Percentiles rank a stretch among this genome's conserved stretches.
Conservation (phyloP, 2,113 vertebrate genomes). For the Notarius quadriscutis region DNA sequence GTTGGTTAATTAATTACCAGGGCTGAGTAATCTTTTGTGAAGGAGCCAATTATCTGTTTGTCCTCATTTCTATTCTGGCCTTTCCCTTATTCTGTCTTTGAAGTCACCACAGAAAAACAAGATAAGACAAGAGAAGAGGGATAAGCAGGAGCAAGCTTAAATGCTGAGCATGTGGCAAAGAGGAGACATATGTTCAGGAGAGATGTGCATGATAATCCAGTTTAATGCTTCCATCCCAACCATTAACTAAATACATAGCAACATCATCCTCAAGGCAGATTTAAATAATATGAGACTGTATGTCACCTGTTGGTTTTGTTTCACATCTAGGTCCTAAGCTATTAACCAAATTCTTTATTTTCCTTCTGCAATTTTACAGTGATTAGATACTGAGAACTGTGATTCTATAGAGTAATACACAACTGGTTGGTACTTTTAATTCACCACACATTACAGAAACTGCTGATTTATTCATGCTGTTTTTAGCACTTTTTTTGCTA, state of each 20-base stretch:
- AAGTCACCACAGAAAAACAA: slow-evolving; percentile 8
- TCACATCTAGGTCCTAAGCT: not conserved
- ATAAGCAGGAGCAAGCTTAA: slow-evolving; percentile 9
- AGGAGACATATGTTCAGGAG: slow-evolving; percentile 22
- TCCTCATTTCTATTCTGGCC: slow-evolving; percentile 62
- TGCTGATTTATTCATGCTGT: slow-evolving; percentile 39
- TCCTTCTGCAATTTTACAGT: not conserved
- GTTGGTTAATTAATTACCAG: slow-evolving; percentile 55
- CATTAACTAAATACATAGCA: slow-evolving; percentile 12
- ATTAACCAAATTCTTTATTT: not conserved
- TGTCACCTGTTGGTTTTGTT: not conserved
- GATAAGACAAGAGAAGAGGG: slow-evolving; percentile 29
- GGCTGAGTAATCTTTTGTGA: slow-evolving; percentile 60
- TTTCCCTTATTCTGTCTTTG: slow-evolving; percentile 50
- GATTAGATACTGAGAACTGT: slow-evolving; percentile 10
- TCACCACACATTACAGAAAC: slow-evolving; percentile 39
- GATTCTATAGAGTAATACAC: slow-evolving; percentile 11
- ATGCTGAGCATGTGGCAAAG: slow-evolving; percentile 22
- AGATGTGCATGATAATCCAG: slow-evolving; percentile 37
- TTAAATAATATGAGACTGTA: not conserved
- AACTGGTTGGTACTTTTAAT: slow-evolving; percentile 27
- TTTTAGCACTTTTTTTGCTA: slow-evolving; percentile 28
- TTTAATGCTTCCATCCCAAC: slow-evolving; percentile 25
- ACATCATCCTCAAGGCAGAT: slow-evolving; percentile 17
- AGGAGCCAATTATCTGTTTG: slow-evolving; percentile 56